phyloP scores from a whole-genome alignment of 2,888 invertebrate genomes.

The Myopa testacea region DNA sequence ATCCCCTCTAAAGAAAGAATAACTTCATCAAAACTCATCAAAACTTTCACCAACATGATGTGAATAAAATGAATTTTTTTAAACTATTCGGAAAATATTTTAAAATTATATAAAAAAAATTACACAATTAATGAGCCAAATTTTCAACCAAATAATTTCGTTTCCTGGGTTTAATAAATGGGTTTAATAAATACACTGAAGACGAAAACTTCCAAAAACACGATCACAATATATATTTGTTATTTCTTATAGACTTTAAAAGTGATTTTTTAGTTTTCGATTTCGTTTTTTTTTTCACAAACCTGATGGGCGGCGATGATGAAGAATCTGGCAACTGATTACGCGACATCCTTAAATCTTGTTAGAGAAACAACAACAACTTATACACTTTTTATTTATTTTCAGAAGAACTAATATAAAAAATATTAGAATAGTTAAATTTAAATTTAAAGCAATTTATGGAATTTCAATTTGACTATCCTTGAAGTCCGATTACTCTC shows the following conservation, averaged over 20 bases:
- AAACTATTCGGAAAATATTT: too few relatives aligned
- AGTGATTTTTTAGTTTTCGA: neutral
- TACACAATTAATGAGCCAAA: neutral
- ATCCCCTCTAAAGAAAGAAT: neutral
- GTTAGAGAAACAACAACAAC: neutral
- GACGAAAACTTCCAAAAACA: too few relatives aligned
- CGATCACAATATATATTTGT: neutral
- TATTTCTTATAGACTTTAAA: neutral
- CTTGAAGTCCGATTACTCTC: neutral
- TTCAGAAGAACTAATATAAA: neutral
- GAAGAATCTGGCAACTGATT: slow-evolving; percentile 78
- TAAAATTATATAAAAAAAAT: neutral
- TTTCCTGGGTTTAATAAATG: too few relatives aligned
- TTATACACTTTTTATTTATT: slow-evolving; percentile 4
- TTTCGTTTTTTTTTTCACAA: slow-evolving; percentile 34
- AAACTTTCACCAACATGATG: too few relatives aligned
- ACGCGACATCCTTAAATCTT: slow-evolving; percentile 65
- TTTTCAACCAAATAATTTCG: neutral
- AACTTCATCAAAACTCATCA: too few relatives aligned
- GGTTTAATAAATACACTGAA: too few relatives aligned
- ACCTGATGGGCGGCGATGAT: slow-evolving; percentile 77
- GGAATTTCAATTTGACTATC: neutral
- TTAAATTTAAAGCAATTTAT: too few relatives aligned
- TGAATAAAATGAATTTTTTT: too few relatives aligned
- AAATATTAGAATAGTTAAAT: neutral